Evolutionary conservation across 2,888 invertebrate genomes (phyloP).

Genomic region (Drosophila robusta): DNA sequence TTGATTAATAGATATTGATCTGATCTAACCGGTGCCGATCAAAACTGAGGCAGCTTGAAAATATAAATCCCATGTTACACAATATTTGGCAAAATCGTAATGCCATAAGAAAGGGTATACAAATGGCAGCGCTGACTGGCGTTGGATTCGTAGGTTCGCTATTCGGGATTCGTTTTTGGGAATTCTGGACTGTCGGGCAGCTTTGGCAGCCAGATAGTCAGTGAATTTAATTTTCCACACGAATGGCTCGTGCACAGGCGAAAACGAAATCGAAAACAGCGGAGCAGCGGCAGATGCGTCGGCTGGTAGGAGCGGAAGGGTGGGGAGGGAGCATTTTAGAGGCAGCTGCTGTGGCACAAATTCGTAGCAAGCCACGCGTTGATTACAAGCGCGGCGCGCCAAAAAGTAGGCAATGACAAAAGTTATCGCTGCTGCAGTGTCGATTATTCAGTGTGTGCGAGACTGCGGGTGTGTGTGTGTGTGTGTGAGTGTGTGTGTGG

Average conservation of each 20-base stretch:
- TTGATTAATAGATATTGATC: no score
- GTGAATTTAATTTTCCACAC: slow-evolving; percentile 79
- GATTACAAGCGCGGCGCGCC: slow-evolving; percentile 54
- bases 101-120: background rate
- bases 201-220: slow-evolving; percentile 45
- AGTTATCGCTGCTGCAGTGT: slow-evolving; percentile 35
- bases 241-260: slow-evolving; percentile 60
- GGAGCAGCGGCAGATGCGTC: background rate
- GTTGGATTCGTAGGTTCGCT: slow-evolving; percentile 1
- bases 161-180: slow-evolving; percentile 3
- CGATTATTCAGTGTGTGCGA: slow-evolving; percentile 45
- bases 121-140: slow-evolving; percentile 2
- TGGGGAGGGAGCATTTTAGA: background rate
- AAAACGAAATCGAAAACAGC: slow-evolving; percentile 58
- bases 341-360: slow-evolving; percentile 31
- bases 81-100: background rate
- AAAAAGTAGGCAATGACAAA: slow-evolving; percentile 65
- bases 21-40: no score
- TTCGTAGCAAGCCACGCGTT: slow-evolving; percentile 46
- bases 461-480: slow-evolving; percentile 9
- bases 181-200: slow-evolving; percentile 13
- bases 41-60: no score
- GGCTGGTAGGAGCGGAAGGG: background rate
- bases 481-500: slow-evolving; percentile 14
- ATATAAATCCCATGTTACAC: no score